Conservation (phyloP, 2,113 vertebrate genomes). For the Haemorhous mexicanus region DNA sequence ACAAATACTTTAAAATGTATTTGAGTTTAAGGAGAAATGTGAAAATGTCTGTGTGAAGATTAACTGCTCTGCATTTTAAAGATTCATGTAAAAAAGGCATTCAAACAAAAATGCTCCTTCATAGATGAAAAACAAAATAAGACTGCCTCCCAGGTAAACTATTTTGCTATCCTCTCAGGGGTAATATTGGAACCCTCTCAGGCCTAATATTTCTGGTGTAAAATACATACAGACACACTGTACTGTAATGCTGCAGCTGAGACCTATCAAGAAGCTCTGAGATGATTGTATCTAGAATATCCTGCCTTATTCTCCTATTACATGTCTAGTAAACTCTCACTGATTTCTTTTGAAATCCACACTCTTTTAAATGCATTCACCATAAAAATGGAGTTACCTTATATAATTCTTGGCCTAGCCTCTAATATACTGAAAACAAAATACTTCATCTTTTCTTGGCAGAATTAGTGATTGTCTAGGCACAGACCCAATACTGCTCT, state of each 20-base stretch:
- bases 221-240: not conserved
- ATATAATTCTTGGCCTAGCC: not conserved
- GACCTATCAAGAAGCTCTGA: not conserved
- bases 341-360: not conserved
- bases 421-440: constrained; percentile 17
- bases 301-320: not conserved
- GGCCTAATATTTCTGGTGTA: not conserved
- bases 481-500: not conserved
- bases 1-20: not conserved
- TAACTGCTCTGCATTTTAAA: not conserved
- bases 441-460: constrained; percentile 11
- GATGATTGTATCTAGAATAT: not conserved
- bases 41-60: not conserved
- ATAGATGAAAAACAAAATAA: not conserved
- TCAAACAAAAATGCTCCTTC: not conserved
- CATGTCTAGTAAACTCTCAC: not conserved
- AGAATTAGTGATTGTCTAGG: not conserved
- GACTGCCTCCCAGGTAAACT: not conserved
- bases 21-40: not conserved
- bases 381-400: not conserved
- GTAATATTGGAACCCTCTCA: not conserved
- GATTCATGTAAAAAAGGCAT: not conserved
- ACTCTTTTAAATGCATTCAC: not conserved
- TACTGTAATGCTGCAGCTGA: not conserved
- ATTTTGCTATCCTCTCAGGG: not conserved